These are phyloP conservation scores for Laspeyria flexula DNA, from an alignment of 2,888 invertebrate genomes.

Conservation along the genomic window DNA sequence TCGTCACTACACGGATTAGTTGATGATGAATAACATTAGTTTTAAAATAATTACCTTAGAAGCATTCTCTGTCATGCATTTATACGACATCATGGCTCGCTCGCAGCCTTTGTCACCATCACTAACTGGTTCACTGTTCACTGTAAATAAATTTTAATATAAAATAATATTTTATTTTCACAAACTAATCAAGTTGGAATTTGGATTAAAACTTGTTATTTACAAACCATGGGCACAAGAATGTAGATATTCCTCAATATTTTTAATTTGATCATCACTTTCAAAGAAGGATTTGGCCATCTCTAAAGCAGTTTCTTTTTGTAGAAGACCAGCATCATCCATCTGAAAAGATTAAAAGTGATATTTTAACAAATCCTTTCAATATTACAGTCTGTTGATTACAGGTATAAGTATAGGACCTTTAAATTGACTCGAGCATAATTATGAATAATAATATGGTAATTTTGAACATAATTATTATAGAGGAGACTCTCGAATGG, in stretches of 20 bases:
- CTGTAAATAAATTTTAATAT: conserved; percentile 43
- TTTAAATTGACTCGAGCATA: too few relatives aligned
- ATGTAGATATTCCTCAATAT: conserved; percentile 66
- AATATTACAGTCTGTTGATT: too few relatives aligned
- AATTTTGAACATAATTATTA: too few relatives aligned
- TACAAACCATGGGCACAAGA: conserved; percentile 70
- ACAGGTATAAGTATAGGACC: too few relatives aligned
- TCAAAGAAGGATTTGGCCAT: conserved; percentile 64
- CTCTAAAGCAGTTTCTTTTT: conserved; percentile 67
- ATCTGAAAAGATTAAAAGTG: conserved; percentile 56
- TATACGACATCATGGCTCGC: conserved; percentile 64
- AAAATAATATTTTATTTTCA: too few relatives aligned
- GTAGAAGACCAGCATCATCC: conserved; percentile 65
- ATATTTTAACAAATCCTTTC: too few relatives aligned
- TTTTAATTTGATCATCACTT: conserved; percentile 66
- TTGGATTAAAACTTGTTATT: too few relatives aligned
- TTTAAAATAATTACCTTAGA: conserved; percentile 63
- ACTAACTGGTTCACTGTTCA: conserved; percentile 64
- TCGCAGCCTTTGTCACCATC: conserved; percentile 78
- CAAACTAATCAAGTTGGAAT: too few relatives aligned
- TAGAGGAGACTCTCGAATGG: too few relatives aligned
- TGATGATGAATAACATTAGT: too few relatives aligned
- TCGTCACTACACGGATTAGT: too few relatives aligned
- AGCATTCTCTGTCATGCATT: conserved; percentile 74
- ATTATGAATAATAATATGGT: too few relatives aligned